Conservation (phyloP, 2,888 invertebrate genomes). For the Pristionchus japonicus region DNA sequence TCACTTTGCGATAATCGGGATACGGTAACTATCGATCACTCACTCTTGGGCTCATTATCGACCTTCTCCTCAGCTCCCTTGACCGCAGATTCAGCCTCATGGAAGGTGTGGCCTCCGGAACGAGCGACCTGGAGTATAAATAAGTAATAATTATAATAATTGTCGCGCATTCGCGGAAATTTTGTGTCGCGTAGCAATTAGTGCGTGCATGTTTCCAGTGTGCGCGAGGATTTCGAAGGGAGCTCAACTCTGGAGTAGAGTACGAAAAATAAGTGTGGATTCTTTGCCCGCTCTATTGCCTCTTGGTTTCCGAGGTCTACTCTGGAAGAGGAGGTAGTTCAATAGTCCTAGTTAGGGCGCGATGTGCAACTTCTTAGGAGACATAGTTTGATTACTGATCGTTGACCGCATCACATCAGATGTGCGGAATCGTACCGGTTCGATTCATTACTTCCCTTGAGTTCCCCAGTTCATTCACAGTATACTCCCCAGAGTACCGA, state of each 20-base stretch:
- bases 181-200: background rate
- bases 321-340: too few relatives aligned
- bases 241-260: background rate
- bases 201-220: background rate
- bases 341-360: background rate
- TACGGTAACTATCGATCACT: background rate
- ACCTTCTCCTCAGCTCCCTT: background rate
- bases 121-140: background rate
- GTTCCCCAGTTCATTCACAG: background rate
- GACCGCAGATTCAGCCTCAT: background rate
- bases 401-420: background rate
- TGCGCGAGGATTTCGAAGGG: background rate
- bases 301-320: too few relatives aligned
- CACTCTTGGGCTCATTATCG: background rate
- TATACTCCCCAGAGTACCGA: background rate
- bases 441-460: background rate
- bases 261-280: too few relatives aligned
- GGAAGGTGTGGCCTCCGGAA: background rate
- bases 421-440: background rate
- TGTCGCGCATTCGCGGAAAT: background rate
- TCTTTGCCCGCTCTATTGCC: too few relatives aligned
- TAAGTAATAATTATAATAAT: background rate
- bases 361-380: too few relatives aligned
- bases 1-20: background rate
- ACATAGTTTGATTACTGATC: background rate